These are phyloP conservation scores for Melinaea marsaeus DNA, from an alignment of 2,888 invertebrate genomes.

Conservation along the genomic window DNA sequence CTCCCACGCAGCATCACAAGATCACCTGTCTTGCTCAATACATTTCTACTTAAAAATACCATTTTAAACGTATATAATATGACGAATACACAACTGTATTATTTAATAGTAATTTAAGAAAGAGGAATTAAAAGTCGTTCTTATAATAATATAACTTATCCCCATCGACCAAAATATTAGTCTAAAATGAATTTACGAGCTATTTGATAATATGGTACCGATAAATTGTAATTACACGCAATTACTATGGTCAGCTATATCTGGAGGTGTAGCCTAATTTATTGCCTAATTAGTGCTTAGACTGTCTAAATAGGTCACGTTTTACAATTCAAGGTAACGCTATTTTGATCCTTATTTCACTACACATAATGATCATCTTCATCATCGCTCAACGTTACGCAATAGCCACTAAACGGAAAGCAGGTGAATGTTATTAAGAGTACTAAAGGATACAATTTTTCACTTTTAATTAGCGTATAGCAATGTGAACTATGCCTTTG, in stretches of 20 bases:
- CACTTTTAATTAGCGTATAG: conserved; percentile 28
- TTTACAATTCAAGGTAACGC: conserved; percentile 1
- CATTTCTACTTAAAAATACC: too few species aligned
- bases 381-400: conserved; percentile 6
- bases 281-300: conserved; percentile 43
- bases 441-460: conserved; percentile 26
- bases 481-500: conserved; percentile 17
- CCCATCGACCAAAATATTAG: conserved; percentile 1
- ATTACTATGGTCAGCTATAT: conserved; percentile 45
- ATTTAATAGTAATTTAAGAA: too few species aligned
- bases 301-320: conserved; percentile 23
- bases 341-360: conserved; percentile 10
- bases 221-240: conserved; percentile 52
- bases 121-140: conserved; percentile 4
- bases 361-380: conserved; percentile 13
- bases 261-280: conserved; percentile 42
- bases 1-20: conserved; percentile 39
- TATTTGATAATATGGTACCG: conserved; percentile 31
- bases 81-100: too few species aligned
- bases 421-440: conserved; percentile 20
- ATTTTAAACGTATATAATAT: too few species aligned
- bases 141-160: too few species aligned
- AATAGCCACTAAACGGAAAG: conserved; percentile 20
- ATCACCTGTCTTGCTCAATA: conserved; percentile 36
- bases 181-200: conserved; percentile 32